phyloP scores from a whole-genome alignment of 2,113 vertebrate genomes.

The Procapra przewalskii region DNA sequence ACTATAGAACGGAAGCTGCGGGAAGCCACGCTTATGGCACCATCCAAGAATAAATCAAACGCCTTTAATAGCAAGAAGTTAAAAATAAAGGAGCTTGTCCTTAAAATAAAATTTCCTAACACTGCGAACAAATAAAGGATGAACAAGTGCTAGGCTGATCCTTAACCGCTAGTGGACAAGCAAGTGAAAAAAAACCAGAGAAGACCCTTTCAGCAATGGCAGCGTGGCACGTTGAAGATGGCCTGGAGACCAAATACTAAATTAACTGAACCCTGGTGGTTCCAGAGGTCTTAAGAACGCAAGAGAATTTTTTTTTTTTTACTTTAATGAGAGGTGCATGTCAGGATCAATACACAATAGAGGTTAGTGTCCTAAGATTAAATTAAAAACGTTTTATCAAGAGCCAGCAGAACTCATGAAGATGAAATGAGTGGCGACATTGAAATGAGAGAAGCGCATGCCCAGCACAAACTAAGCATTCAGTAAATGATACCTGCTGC shows the following conservation, averaged over 20 bases:
- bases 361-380: neutral
- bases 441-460: neutral
- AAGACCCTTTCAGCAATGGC: neutral
- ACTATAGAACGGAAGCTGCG: neutral
- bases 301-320: neutral
- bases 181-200: neutral
- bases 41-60: conserved; percentile 26
- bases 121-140: conserved; percentile 11
- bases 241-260: neutral
- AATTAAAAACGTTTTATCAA: conserved; percentile 5
- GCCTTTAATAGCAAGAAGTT: conserved; percentile 56
- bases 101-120: conserved; percentile 62
- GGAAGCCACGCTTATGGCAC: neutral
- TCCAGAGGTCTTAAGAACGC: neutral
- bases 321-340: neutral
- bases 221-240: neutral
- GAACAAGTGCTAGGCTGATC: neutral
- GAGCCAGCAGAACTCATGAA: neutral
- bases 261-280: neutral
- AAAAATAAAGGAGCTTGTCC: conserved; percentile 57
- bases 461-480: neutral
- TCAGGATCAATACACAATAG: neutral
- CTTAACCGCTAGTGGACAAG: neutral
- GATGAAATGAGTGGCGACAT: neutral
- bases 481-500: neutral